A percentile compares a stretch with the other conserved stretches of the same genome.
Evolutionary conservation across 2,888 invertebrate genomes (phyloP).

Genomic region (Lomographa bimaculata): DNA sequence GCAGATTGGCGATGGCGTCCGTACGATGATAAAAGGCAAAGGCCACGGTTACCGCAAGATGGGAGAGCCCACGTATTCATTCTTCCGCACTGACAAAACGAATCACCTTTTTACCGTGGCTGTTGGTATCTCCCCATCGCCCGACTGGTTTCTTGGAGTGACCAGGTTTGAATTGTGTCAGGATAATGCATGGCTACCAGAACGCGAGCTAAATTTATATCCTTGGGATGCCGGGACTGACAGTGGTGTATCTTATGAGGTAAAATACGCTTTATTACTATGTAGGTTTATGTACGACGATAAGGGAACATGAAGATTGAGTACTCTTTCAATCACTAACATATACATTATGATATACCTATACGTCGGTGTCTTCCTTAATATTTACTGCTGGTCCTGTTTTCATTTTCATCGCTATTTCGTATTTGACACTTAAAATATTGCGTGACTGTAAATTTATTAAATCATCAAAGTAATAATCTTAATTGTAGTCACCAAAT

Average conservation of each 20-base stretch:
- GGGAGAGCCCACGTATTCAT: constrained; percentile 62
- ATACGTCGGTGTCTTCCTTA: too few species aligned
- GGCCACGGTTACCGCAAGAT: constrained; percentile 70
- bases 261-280: constrained; percentile 4
- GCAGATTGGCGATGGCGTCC: constrained; percentile 67
- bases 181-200: constrained; percentile 93
- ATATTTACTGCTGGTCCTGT: too few species aligned
- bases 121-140: constrained; percentile 81
- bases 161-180: constrained; percentile 94
- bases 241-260: constrained; percentile 95
- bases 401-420: too few species aligned
- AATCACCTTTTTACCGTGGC: constrained; percentile 65
- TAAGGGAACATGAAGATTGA: too few species aligned
- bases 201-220: constrained; percentile 92
- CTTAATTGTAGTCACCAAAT: constrained; percentile 58
- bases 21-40: constrained; percentile 72
- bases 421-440: too few species aligned
- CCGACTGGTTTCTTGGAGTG: constrained; percentile 98
- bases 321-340: too few species aligned
- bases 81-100: constrained; percentile 62
- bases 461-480: neutral
- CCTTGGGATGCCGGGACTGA: constrained; percentile 99
- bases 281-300: neutral
- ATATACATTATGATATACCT: too few species aligned
- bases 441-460: too few species aligned